Base-by-base conservation (phyloP, 2,797 vertebrate genomes). In the Serranus cabrilla region DNA sequence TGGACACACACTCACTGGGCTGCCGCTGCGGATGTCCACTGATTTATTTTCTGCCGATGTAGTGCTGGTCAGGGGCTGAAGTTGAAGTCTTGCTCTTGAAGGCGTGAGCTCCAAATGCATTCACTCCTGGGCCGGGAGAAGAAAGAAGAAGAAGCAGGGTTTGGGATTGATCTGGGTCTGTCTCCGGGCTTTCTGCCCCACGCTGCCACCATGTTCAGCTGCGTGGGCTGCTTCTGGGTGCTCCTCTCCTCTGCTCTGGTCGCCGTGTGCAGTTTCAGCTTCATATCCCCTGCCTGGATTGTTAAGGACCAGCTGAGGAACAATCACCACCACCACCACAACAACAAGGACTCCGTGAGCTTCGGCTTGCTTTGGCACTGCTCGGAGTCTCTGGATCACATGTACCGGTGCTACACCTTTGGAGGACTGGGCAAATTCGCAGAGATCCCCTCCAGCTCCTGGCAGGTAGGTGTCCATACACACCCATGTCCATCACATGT, bases 361-460 rank as follows among this genome's bases (percentile, higher is more conserved):
- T 97, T 97, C 87, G 97, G 96, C 27, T 91, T 98, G 82, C 94
- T 97, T 73, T 96, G 97, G 97, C 96, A 96, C 90, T 98, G 97
- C 95, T 90, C 96, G 5, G 96, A 96, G 82, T 93, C 95, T 78
- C 80, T 92, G 90, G 95, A 94, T 72, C 95, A 92, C 71, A 93
- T 93, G 93, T 95, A 94, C 89, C 86, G 93, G 55, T 97, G 97
- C 90, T 96, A 96, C 94, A 94, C 95, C 79, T 95, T 97, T 78
- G 95, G 95, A n/a, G 96, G 96, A 34, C 89, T 97, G 74, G 96
- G 95, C 6, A 95, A 81, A 88, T 97, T 97, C 85, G 93, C 95
- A 16, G 95, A 96, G 85, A 97, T 98, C 84, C 96, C 97, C n/a
- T 97, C 97, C 81, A 95, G 96, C 78, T 96, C 97, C 62, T 98